Conservation (phyloP, 2,888 invertebrate genomes). For the Hemaris fuciformis region DNA sequence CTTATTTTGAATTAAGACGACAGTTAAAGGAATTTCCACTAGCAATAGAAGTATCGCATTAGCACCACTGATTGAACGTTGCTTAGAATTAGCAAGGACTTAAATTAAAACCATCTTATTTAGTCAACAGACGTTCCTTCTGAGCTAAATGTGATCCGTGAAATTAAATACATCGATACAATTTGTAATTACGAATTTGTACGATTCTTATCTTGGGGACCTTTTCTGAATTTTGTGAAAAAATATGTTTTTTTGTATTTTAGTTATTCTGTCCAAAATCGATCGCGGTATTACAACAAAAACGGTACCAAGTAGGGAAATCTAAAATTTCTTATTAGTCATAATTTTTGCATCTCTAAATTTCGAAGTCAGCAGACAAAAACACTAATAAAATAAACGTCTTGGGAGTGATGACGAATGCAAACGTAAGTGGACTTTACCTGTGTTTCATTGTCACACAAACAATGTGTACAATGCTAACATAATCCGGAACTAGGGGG, state of each 20-base stretch:
- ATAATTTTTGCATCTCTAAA: too few species aligned
- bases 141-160: not conserved
- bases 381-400: not conserved
- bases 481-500: conserved; percentile 23
- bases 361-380: too few species aligned
- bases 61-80: not conserved
- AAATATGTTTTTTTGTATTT: too few species aligned
- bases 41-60: not conserved
- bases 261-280: too few species aligned
- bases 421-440: not conserved
- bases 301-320: too few species aligned
- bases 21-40: not conserved
- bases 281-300: too few species aligned
- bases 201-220: too few species aligned
- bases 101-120: not conserved
- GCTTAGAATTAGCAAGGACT: not conserved
- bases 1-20: not conserved
- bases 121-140: not conserved
- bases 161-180: not conserved
- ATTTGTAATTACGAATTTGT: not conserved
- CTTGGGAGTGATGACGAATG: not conserved
- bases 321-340: too few species aligned
- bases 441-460: not conserved
- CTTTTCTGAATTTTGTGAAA: too few species aligned
- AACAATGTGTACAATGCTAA: conserved; percentile 18